These are phyloP conservation scores for Rhodinocichla rosea DNA, from an alignment of 2,113 vertebrate species.

Conservation along the genomic window DNA sequence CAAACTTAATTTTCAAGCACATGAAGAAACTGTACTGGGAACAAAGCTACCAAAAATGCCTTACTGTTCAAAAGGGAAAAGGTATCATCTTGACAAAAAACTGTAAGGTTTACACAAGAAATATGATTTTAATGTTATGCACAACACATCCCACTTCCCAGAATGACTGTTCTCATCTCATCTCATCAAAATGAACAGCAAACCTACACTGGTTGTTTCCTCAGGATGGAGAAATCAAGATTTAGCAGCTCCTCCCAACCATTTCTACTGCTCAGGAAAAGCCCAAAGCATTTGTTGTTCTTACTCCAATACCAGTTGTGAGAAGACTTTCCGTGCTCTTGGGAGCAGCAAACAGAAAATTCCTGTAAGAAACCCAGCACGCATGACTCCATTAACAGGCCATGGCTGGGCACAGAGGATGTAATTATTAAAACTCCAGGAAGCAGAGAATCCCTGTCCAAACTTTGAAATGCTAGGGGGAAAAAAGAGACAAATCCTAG, in stretches of 20 bases:
- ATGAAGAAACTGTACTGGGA: not conserved
- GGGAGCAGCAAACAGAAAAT: conserved; percentile 61
- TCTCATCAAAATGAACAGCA: conserved; percentile 54
- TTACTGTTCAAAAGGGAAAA: not conserved
- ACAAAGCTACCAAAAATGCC: not conserved
- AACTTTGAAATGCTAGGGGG: conserved; percentile 54
- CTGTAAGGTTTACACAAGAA: not conserved
- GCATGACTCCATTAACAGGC: conserved; percentile 56
- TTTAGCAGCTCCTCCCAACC: conserved; percentile 43
- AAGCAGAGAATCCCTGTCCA: conserved; percentile 55
- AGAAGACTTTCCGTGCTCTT: conserved; percentile 57
- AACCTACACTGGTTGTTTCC: conserved; percentile 40
- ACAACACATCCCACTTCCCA: not conserved
- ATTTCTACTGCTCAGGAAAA: conserved; percentile 61
- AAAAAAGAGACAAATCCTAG: conserved; percentile 47
- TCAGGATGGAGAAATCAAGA: conserved; percentile 52
- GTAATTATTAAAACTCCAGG: conserved; percentile 67
- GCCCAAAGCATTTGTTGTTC: conserved; percentile 48
- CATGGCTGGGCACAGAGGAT: conserved; percentile 63
- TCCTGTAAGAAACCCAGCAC: conserved; percentile 29
- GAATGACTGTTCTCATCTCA: conserved; percentile 4
- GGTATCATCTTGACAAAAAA: not conserved
- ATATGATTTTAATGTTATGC: not conserved
- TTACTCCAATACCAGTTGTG: conserved; percentile 44
- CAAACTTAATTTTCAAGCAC: not conserved